Evolutionary conservation across 2,113 vertebrate genomes (phyloP), one percentile per base, ranked within the genome.

Genomic region (Marcusenius ussheri): DNA sequence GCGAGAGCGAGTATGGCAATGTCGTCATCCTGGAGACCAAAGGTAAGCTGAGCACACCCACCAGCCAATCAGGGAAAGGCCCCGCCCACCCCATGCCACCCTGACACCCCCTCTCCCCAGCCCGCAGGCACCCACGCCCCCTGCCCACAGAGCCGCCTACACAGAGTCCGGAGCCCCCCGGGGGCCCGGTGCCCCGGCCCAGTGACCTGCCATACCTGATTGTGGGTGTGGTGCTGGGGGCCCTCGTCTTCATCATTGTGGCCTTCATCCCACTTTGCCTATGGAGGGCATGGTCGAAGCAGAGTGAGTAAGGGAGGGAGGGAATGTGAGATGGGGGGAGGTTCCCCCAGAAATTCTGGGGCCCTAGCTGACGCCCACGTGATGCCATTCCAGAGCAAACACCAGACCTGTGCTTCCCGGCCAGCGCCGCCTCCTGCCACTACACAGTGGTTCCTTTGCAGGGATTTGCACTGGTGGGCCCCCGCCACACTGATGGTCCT

Each of bases 11-110:
- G 89, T 99, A 98, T 91, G 99, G 98, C 92, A 99, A 99, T 0
- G 98, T 99, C 70, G 98, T 99, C 95, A 99, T 99, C 93, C 97
- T 98, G 1, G 98, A 99, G 94, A 99, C 98, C 7, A 99, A 98
- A 97, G 98, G 98, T 98, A 92, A 93, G 21, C 0, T 10, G 19
- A 3, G 11, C 66, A 10, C 49, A 5, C 49, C 13, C 74, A 27
- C 27, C 19, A 17, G 13, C 27, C 9, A 5, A 17, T 3, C 31
- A 7, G n/a, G 3, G n/a, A 58, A 6, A 80, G 74, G 11, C 80
- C 39, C 10, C 1, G 1, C 17, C 2, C 50, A n/a, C 7, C 31
- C 39, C 21, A n/a, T 87, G 47, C 9, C 21, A 50, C 13, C 27
- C 49, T 50, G 49, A 86, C 49, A 7, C 6, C 11, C 8, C 4